A percentile compares a stretch with the other conserved stretches of the same genome.
Evolutionary conservation across 1,140 invertebrate species (phyloP).

Genomic region (Cryptotermes secundus): DNA sequence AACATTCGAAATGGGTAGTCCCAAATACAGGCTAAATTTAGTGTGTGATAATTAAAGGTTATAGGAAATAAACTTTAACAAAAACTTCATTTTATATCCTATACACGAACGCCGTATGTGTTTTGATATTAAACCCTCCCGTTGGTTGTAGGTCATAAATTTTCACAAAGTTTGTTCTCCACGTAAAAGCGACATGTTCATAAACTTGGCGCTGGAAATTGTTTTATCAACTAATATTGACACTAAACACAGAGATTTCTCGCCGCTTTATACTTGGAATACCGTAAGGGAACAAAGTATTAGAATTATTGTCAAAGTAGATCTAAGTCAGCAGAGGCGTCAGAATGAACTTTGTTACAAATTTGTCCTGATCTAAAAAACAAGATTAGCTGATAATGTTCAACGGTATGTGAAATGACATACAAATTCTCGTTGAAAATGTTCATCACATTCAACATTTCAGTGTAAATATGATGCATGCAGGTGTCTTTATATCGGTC

Average conservation of each 20-base stretch:
- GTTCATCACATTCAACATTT: too few relatives aligned
- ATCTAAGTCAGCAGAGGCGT: neutral
- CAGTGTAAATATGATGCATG: too few relatives aligned
- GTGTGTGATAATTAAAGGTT: too few relatives aligned
- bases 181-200: neutral
- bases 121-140: neutral
- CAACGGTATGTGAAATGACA: too few relatives aligned
- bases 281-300: neutral
- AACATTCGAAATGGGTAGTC: too few relatives aligned
- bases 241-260: neutral
- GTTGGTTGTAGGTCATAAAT: neutral
- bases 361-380: neutral
- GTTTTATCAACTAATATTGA: slow-evolving; percentile 1
- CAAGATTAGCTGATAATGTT: too few relatives aligned
- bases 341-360: neutral
- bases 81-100: too few relatives aligned
- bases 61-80: too few relatives aligned
- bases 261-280: neutral
- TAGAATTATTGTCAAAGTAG: neutral
- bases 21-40: too few relatives aligned
- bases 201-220: neutral
- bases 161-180: neutral
- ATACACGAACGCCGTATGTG: too few relatives aligned
- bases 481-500: too few relatives aligned
- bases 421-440: too few relatives aligned